Conservation (phyloP, 2,888 invertebrate species). For the Plutella xylostella region DNA sequence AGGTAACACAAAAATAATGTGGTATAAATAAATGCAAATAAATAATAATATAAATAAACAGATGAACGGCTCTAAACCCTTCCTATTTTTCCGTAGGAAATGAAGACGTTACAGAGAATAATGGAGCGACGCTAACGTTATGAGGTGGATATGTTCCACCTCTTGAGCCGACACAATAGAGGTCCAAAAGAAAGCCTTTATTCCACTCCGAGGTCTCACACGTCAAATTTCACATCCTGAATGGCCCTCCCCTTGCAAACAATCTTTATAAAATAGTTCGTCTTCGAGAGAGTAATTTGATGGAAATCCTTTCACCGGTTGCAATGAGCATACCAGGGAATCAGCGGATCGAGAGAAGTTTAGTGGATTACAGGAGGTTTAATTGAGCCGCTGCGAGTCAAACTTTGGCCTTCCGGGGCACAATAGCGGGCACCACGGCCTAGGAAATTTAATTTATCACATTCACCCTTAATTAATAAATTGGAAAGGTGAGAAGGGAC, state of each 20-base stretch:
- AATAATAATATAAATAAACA: too few species aligned
- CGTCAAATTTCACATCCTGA: slow-evolving; percentile 68
- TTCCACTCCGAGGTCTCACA: slow-evolving; percentile 48
- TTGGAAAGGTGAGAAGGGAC: too few species aligned
- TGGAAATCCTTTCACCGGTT: slow-evolving; percentile 47
- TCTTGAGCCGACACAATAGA: slow-evolving; percentile 40
- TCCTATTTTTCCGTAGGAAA: slow-evolving; percentile 23
- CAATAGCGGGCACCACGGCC: too few species aligned
- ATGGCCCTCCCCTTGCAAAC: slow-evolving; percentile 42
- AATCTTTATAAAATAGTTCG: slow-evolving; percentile 67
- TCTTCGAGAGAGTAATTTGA: slow-evolving; percentile 59
- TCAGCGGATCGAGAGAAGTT: slow-evolving; percentile 42
- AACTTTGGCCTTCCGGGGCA: too few species aligned
- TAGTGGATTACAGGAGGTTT: slow-evolving; percentile 38
- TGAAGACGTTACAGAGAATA: slow-evolving; percentile 49
- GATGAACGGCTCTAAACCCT: slow-evolving; percentile 28
- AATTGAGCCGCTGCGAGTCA: slow-evolving; percentile 37
- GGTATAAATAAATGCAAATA: too few species aligned
- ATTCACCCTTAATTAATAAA: too few species aligned
- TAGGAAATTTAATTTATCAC: too few species aligned
- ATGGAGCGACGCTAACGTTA: slow-evolving; percentile 41
- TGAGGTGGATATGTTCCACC: slow-evolving; percentile 46
- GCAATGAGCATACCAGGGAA: slow-evolving; percentile 50
- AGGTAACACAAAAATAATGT: too few species aligned
- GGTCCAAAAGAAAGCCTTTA: slow-evolving; percentile 29